Evolutionary conservation across 2,888 invertebrate species (phyloP), one percentile per base, ranked within the genome.

Genomic region (Caradrina clavipalpis): DNA sequence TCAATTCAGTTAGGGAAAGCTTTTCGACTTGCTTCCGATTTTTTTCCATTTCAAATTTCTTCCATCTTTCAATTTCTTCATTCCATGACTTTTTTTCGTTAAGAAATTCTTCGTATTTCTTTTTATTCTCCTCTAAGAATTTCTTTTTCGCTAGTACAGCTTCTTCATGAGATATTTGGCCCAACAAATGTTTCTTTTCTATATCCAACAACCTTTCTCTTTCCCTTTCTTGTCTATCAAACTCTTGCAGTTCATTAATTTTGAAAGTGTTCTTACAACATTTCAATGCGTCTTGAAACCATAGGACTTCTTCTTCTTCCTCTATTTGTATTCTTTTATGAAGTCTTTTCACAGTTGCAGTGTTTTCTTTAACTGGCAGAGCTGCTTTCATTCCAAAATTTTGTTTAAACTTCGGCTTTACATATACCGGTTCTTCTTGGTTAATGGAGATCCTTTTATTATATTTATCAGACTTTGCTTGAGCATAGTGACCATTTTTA

Each of bases 101-200:
- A 69, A 96, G 85, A 79, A 96, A 96, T 17, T 95, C 89, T 80
- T 94, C 91, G 81, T 96, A 95, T 86, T 95, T 96, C 76, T 92
- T 92, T 90, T 94, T 96, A 80, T 96, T 97, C 17, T 89, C 88
- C 69, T 96, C 93, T 15, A 91, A 62, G 0, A 96, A 64, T 78
- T 95, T 96, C 76, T 95, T 93, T 87, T 96, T 97, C 0, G 97
- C 96, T 58, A 97, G 84, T 26, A 96, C 89, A 10, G 97, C 96
- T 88, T 97, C 97, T 91, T 97, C 97, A 60, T 96, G 92, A 13
- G 96, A 96, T 66, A 97, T 91, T 82, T 96, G 93, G 1, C 97
- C 97, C 83, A 96, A 88, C 51, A 97, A 87, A 89, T 97, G 97
- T 87, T 97, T 97, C 79, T 90, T 94, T 92, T 97, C 96, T 73